These are phyloP conservation scores for Saxidomus purpurata DNA, from an alignment of 1,140 invertebrate species.

Conservation along the genomic window DNA sequence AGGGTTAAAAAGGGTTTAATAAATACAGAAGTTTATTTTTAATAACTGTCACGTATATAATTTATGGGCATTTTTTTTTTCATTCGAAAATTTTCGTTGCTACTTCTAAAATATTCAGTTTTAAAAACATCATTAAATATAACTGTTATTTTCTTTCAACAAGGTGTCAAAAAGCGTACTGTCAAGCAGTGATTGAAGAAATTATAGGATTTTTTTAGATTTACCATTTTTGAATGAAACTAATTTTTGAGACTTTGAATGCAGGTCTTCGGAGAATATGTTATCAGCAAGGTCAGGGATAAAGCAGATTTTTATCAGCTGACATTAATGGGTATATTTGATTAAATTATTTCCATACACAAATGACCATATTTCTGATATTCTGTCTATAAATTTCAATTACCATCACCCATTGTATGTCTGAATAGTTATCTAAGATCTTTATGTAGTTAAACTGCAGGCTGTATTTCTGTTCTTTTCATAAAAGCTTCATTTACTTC, in stretches of 20 bases:
- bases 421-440: background rate
- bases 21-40: no score
- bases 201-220: background rate
- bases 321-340: constrained; percentile 7
- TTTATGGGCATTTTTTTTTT: no score
- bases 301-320: background rate
- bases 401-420: background rate
- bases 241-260: constrained; percentile 12
- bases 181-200: background rate
- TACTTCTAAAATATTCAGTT: background rate
- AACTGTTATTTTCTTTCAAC: background rate
- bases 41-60: no score
- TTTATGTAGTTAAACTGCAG: background rate
- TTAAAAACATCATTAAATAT: background rate
- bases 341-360: background rate
- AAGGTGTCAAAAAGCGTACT: background rate
- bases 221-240: background rate
- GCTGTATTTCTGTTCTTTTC: constrained; percentile 1
- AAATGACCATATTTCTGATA: background rate
- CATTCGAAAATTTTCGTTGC: no score
- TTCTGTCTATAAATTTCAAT: background rate
- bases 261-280: background rate
- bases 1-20: no score
- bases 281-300: background rate
- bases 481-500: constrained; percentile 6